Base-by-base conservation (phyloP, 2,888 invertebrate genomes). In the Amphimallon solstitiale region DNA sequence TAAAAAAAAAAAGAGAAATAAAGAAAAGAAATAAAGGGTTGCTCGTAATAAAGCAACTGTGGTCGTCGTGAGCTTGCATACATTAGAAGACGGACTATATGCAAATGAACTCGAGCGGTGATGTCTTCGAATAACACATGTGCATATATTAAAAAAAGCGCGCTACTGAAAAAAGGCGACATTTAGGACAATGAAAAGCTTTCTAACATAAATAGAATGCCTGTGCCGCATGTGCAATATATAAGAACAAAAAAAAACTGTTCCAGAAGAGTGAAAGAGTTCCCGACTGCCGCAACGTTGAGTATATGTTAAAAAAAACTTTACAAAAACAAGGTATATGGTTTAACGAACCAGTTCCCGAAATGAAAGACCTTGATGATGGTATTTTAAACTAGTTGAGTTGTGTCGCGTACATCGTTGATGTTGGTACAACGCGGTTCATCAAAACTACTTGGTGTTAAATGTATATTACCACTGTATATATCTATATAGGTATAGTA, bases 1-100 rank as follows among this genome's bases (percentile, higher is more conserved):
- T 40, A 56, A 51, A 38, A 54, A 35, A 40, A 43, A 45, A 21
- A 10, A 17, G 54, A 29, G 64, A 43, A 38, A 34, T 48, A 56
- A 65, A 59, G 66, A 65, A 45, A 59, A 43, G 56, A 59, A 59
- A 59, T 17, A 69, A 72, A 73, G 71, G 73, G 73, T 72, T 72
- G 45, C 35, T 19, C 70, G 70, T 69, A 70, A 71, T 71, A 66
- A 67, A 64, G 67, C 73, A 73, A 72, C 69, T 74, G 72, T 72
- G 73, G 70, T 72, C 70, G 72, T 40, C 77, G 77, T 79, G 78
- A 75, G 74, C 72, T 66, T 70, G 78, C 78, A 79, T 79, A 78
- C 76, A 79, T 79, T 79, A 78, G 56, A 59, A 29, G 56, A 59
- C 56, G 56, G 56, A 59, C 56, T 59, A 71, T 75, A 79, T 79